Evolutionary conservation across 2,888 invertebrate genomes (phyloP), one percentile per base, ranked within the genome.

Genomic region (Ophion ventricosus): DNA sequence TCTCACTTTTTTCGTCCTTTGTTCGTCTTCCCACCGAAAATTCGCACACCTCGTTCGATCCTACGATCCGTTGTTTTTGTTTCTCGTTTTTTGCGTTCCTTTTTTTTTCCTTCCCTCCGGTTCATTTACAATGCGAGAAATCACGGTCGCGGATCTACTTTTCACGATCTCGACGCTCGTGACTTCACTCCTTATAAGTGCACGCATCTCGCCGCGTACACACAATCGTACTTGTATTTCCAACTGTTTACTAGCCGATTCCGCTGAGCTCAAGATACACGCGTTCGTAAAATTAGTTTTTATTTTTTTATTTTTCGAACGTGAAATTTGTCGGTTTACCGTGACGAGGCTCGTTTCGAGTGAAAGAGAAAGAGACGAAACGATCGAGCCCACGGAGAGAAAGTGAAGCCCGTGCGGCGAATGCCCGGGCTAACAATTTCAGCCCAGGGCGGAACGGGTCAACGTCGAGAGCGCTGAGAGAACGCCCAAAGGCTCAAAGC

Each of bases 111-210:
- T 76, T 64, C 29, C 54, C 59, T 69, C 64, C 26, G 23, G 26
- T 57, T 81, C 67, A 76, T 79, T 82, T 72, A 82, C 79, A 76
- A 82, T 76, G 35, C 82, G 79, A 84, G 84, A 84, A 84, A 84
- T 84, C 84, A 82, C 84, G 84, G 84, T 67, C 82, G 43, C 43
- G 82, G 84, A 75, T 84, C 84, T 73, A 84, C 82, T 84, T 84
- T 84, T 84, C 82, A 79, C 75, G 59, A 43, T 75, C 72, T 72
- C 70, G 81, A 54, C 40, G 69, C 61, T 74, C 81, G 29, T 63
- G 79, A 84, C 84, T 84, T 84, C 84, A 79, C 84, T 84, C 84
- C 84, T 79, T 82, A 84, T 84, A 82, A 35, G 80, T 57, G 43
- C 17, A 66, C n/a, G 23, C 76, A 35, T 49, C 43, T 69, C 29